phyloP scores from a whole-genome alignment of 2,797 vertebrate genomes.

The Pipistrellus nathusii region DNA sequence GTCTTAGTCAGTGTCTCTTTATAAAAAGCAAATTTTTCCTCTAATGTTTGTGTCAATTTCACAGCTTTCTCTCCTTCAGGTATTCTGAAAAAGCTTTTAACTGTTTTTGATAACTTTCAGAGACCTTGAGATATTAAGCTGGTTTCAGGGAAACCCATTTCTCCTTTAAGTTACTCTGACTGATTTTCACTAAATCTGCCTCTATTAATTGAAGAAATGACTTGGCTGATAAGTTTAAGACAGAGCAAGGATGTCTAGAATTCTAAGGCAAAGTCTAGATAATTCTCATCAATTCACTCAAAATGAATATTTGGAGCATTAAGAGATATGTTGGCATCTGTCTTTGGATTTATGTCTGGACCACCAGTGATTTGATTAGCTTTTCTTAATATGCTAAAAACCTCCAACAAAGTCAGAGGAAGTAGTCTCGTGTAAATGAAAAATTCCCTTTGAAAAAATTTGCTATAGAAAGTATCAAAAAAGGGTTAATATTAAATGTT shows the following conservation, averaged over 20 bases:
- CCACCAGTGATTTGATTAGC: not conserved
- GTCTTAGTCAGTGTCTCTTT: not conserved
- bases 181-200: not conserved
- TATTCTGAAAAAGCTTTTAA: conserved; percentile 13
- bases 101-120: conserved; percentile 18
- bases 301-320: not conserved
- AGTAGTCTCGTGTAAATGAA: not conserved
- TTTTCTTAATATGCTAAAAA: conserved; percentile 26
- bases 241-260: not conserved
- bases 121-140: not conserved
- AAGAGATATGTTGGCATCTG: not conserved
- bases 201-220: not conserved
- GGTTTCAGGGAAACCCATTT: not conserved
- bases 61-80: not conserved
- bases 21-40: not conserved
- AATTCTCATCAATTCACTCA: not conserved
- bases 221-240: not conserved
- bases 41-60: not conserved
- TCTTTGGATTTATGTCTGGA: not conserved
- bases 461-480: not conserved
- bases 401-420: conserved; percentile 1
- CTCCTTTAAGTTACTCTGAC: not conserved
- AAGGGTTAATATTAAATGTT: not conserved
- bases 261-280: conserved; percentile 9
- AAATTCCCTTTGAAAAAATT: not conserved